A percentile compares a stretch with the other conserved stretches of the same genome.
phyloP scores from a whole-genome alignment of 2,113 vertebrate genomes.

The Spea bombifrons region DNA sequence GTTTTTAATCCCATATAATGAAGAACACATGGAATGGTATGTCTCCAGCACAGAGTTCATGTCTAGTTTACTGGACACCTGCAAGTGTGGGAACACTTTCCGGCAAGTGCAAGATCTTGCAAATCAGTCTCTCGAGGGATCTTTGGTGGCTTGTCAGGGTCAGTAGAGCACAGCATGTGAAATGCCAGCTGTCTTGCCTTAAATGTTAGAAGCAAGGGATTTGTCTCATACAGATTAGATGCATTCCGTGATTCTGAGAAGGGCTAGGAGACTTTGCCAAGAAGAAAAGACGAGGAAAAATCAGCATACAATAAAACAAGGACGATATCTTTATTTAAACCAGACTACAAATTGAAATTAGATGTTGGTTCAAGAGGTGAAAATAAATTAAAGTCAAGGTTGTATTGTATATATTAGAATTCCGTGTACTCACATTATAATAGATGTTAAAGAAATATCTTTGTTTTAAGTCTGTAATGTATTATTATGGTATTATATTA shows the following conservation, averaged over 20 bases:
- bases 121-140: slow-evolving; percentile 23
- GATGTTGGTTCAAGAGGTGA: too few species aligned
- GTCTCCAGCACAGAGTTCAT: slow-evolving; percentile 18
- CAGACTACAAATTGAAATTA: too few species aligned
- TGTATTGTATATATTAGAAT: too few species aligned
- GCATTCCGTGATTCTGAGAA: slow-evolving; percentile 24
- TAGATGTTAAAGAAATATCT: too few species aligned
- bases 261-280: slow-evolving; percentile 37
- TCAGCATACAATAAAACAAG: too few species aligned
- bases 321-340: too few species aligned
- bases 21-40: neutral
- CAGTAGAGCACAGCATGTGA: slow-evolving; percentile 40
- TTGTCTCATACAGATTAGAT: slow-evolving; percentile 37
- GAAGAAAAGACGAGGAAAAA: slow-evolving; percentile 11
- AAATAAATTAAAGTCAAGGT: too few species aligned
- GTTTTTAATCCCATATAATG: neutral
- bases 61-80: slow-evolving; percentile 39
- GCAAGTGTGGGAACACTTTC: slow-evolving; percentile 31
- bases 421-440: too few species aligned
- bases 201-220: slow-evolving; percentile 42
- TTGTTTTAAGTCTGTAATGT: too few species aligned
- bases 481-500: too few species aligned
- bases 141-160: slow-evolving; percentile 40
- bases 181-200: slow-evolving; percentile 42
- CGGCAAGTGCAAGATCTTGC: slow-evolving; percentile 28